Base-by-base conservation (phyloP, 23 tunicate species). In the Diplosoma virens region DNA sequence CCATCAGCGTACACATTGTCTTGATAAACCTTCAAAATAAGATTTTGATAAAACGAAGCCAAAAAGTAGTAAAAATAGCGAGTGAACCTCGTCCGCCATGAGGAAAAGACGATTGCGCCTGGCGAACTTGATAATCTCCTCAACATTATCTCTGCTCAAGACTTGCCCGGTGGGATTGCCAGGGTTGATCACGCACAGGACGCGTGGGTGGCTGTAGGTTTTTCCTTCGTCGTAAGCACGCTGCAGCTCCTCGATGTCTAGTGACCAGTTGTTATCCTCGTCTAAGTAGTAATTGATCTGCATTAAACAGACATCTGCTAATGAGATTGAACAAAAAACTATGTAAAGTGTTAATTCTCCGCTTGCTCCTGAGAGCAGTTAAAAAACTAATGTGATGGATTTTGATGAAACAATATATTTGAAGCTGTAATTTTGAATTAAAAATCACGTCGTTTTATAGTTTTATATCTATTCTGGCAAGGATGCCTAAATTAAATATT, bases 101-200 rank as follows among this genome's bases (percentile, higher is more conserved):
- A 94, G 16, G 58, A 94, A 94, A 41, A 94, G 66, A 16, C 75
- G 54, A 24, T 87, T 81, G 48, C 64, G 66, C 30, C 80, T 81
- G 17, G 95, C 99, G 75, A 94, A 94, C 36, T 88, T 79, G 5
- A 94, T 66, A 58, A 94, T 77, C 37, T 88, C 88, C 56, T 66
- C 84, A 18, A 94, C 95, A 78, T 94, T 94, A 11, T 88, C 81
- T 30, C 77, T 67, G 47, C 95, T 87, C 23, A 80, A 75, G 21
- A 94, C 95, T 83, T 94, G 99, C 0, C 99, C 99, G 3, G 99
- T 94, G 26, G 99, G 99, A 74, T 94, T 94, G 25, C 99, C 99
- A 30, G 99, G 99, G 52, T 94, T 94, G 29, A 94, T 94, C 32
- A 94, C 87, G 37, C 99, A 94, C 25, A 94, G 37, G 29, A 88